Evolutionary conservation across 2,888 invertebrate species (phyloP).

Genomic region (Hymenopus coronatus): DNA sequence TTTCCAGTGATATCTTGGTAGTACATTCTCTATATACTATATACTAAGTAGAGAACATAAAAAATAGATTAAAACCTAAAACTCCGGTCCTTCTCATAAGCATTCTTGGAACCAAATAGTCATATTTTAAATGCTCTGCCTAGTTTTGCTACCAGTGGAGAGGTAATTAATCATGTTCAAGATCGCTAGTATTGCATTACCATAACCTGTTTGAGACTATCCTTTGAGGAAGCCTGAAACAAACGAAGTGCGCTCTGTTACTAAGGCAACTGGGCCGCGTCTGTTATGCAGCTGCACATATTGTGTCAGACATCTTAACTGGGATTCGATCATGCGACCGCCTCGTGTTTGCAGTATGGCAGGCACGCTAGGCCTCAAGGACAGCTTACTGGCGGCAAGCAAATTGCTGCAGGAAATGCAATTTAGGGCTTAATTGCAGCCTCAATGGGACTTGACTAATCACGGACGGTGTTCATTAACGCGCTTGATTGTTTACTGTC

Average conservation of each 20-base stretch:
- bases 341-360: background rate
- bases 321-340: background rate
- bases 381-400: background rate
- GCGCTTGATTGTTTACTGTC: background rate
- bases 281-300: background rate
- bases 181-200: background rate
- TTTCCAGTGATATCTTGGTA: no score
- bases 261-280: background rate
- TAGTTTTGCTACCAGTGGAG: no score
- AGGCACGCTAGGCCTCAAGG: background rate
- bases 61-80: no score
- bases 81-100: no score
- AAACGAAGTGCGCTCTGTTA: background rate
- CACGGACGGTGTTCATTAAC: background rate
- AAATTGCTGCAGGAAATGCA: conserved; percentile 7
- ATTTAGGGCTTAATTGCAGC: conserved; percentile 2
- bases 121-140: no score
- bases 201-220: no score
- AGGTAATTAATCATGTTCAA: no score
- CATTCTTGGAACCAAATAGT: no score
- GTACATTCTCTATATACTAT: no score
- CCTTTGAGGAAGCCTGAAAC: background rate
- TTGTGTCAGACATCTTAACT: background rate
- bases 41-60: no score
- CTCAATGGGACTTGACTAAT: background rate